Evolutionary conservation across 2,888 invertebrate genomes (phyloP).

Genomic region (Pemphredon lugubris): DNA sequence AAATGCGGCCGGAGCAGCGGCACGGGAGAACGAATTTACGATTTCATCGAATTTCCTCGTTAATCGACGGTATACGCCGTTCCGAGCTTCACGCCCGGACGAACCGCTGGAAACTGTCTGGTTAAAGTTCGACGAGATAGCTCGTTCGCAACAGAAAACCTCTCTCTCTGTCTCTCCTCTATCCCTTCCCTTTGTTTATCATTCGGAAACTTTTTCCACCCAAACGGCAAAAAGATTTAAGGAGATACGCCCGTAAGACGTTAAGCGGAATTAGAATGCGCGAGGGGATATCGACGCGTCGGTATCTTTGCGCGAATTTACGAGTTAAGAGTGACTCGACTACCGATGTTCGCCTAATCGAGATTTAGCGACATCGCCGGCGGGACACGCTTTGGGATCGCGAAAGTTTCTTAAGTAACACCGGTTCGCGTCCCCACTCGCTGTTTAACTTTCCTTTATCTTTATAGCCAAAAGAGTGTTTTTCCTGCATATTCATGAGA

Average conservation of each 20-base stretch:
- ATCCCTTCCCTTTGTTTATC: background rate
- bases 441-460: slow-evolving; percentile 48
- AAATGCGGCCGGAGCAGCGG: slow-evolving; percentile 36
- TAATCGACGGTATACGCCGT: slow-evolving; percentile 70
- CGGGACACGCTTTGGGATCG: slow-evolving; percentile 22
- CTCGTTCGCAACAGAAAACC: slow-evolving; percentile 27
- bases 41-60: slow-evolving; percentile 76
- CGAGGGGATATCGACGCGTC: background rate
- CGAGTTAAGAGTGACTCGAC: background rate
- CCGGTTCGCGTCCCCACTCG: slow-evolving; percentile 4
- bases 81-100: slow-evolving; percentile 64
- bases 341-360: slow-evolving; percentile 41
- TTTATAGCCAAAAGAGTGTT: slow-evolving; percentile 23
- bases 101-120: slow-evolving; percentile 49
- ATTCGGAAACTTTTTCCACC: no score
- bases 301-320: no score
- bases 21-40: slow-evolving; percentile 71
- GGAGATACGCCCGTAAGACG: background rate
- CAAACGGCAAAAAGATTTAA: no score
- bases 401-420: slow-evolving; percentile 45
- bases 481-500: slow-evolving; percentile 59
- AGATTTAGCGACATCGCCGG: slow-evolving; percentile 32
- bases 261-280: slow-evolving; percentile 5
- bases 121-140: slow-evolving; percentile 51
- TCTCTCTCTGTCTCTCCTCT: background rate